phyloP scores from a whole-genome alignment of 2,797 vertebrate species.

The Borostomias antarcticus region DNA sequence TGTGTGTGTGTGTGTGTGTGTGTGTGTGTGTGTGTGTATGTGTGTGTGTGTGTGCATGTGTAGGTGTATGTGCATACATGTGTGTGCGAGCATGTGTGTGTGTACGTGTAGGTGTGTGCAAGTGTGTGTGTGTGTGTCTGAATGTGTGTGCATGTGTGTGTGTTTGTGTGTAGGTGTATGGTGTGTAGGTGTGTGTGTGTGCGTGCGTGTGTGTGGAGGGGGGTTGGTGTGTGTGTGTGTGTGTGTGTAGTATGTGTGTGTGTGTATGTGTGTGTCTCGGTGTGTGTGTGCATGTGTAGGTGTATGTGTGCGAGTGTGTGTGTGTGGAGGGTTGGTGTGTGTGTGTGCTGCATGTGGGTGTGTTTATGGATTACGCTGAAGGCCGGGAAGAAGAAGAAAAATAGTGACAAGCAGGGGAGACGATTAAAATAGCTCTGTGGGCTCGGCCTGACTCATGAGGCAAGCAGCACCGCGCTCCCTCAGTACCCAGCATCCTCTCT shows the following conservation, averaged over 20 bases:
- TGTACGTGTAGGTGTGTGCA: slow-evolving; percentile 30
- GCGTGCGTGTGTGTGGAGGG: slow-evolving; percentile 20
- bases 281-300: slow-evolving; percentile 16
- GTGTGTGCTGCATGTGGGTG: slow-evolving; percentile 51
- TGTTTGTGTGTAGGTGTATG: too few species aligned
- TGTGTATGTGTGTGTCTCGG: slow-evolving; percentile 4
- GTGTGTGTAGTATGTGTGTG: slow-evolving; percentile 28
- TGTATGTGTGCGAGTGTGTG: slow-evolving; percentile 14
- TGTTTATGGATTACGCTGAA: slow-evolving; percentile 68
- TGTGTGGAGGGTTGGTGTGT: slow-evolving; percentile 25
- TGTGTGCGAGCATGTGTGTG: slow-evolving; percentile 14
- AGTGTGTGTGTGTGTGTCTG: neutral
- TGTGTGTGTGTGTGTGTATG: neutral
- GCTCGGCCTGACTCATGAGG: slow-evolving; percentile 75
- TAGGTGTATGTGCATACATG: too few species aligned
- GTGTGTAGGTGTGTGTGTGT: slow-evolving; percentile 20
- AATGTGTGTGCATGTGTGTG: slow-evolving; percentile 53
- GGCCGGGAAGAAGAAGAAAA: slow-evolving; percentile 59
- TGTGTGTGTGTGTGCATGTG: slow-evolving; percentile 20
- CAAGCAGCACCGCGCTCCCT: slow-evolving; percentile 47
- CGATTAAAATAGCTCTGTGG: slow-evolving; percentile 78
- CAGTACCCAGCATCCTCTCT: neutral
- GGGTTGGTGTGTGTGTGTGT: slow-evolving; percentile 25
- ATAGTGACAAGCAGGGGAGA: slow-evolving; percentile 59
- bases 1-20: slow-evolving; percentile 29